Base-by-base conservation (phyloP, 2,113 vertebrate genomes). In the Coregonus clupeaformis region DNA sequence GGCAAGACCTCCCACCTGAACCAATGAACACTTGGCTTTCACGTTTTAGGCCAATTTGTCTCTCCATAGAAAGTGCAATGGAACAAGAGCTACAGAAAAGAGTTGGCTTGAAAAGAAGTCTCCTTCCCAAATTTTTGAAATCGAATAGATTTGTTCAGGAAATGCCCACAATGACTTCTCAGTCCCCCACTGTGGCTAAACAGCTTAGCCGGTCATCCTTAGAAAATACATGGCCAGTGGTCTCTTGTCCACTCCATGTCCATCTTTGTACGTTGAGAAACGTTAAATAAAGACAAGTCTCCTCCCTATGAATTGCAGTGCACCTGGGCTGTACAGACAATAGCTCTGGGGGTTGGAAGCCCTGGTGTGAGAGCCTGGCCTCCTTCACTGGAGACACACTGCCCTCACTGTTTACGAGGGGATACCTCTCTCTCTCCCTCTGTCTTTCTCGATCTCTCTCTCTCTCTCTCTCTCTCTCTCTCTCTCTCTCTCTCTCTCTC, bases 321-420 rank as follows among this genome's bases (percentile, higher is more conserved):
- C 91, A 94, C 92, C 92, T 92, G 92, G 92, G 83, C 81, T 64
- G 60, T 73, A 74, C 84, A 82, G 81, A 92, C 90, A 91, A 92
- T 92, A 78, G 78, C 80, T 57, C 80, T 24, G 85, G 78, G 78
- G 89, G 84, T 82, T 68, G 80, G 89, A 86, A 76, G 88, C 67
- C 78, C 73, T 79, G 84, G 76, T 78, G 78, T 68, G 78, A 81
- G 74, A 75, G 63, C 80, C 80, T 76, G 81, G 83, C 85, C 82
- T 80, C 83, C 84, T 83, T 68, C 29, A 71, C 82, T 82, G 79
- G n/a, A n/a, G 60, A 42, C 57, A 84, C 87, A 84, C 85, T 45
- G 73, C 71, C 73, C 71, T 14, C 73, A 74, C 62, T 73, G 77
- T 84, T 82, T 73, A 86, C 76, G 75, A 76, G 4, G 36, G 30